Evolutionary conservation across 2,888 invertebrate species (phyloP).

Genomic region (Sinohyriopsis cumingii): DNA sequence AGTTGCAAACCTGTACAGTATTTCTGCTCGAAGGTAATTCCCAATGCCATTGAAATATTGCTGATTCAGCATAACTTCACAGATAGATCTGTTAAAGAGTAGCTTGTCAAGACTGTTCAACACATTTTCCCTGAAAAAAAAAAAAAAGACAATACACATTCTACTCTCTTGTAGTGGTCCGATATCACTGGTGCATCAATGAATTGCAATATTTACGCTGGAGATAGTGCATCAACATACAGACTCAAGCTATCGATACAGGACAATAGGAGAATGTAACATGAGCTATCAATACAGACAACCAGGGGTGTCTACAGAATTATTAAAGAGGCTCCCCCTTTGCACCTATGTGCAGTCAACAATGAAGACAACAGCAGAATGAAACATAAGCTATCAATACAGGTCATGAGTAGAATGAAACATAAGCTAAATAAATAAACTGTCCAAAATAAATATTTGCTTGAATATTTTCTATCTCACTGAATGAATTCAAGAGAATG

Average conservation of each 20-base stretch:
- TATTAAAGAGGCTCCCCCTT: too few relatives aligned
- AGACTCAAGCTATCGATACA: not conserved
- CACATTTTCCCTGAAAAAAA: slow-evolving; percentile 58
- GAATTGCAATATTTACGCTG: not conserved
- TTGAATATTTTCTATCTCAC: too few relatives aligned
- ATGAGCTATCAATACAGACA: too few relatives aligned
- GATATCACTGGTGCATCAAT: not conserved
- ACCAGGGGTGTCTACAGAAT: too few relatives aligned
- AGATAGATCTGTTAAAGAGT: slow-evolving; percentile 68
- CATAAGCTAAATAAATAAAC: too few relatives aligned
- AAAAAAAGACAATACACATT: not conserved
- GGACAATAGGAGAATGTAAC: not conserved
- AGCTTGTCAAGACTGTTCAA: slow-evolving; percentile 51
- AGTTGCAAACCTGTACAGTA: slow-evolving; percentile 61
- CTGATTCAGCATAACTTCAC: slow-evolving; percentile 69
- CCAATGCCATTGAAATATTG: slow-evolving; percentile 71
- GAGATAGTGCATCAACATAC: not conserved
- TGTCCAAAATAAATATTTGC: too few relatives aligned
- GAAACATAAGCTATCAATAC: too few relatives aligned
- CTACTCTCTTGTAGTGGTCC: not conserved
- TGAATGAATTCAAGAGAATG: too few relatives aligned
- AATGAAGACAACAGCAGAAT: too few relatives aligned
- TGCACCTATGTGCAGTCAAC: too few relatives aligned
- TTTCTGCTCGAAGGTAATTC: slow-evolving; percentile 70
- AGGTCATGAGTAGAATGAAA: not conserved